Percentiles rank a stretch among this genome's conserved stretches.
phyloP scores from a whole-genome alignment of 2,797 vertebrate species.

The Chiloscyllium punctatum region DNA sequence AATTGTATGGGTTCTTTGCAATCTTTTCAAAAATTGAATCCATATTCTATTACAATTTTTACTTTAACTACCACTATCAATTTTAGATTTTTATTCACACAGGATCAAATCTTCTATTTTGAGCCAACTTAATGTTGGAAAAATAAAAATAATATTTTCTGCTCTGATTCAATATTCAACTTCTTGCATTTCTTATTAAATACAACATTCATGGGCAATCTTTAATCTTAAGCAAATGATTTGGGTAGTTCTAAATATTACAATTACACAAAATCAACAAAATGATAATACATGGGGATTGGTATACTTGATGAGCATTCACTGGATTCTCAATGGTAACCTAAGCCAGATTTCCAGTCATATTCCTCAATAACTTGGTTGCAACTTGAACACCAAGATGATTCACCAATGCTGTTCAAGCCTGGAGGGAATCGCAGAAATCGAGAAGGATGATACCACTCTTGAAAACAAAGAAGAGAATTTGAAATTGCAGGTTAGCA shows the following conservation, averaged over 20 bases:
- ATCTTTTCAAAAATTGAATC: slow-evolving; percentile 44
- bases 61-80: neutral
- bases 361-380: neutral
- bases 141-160: neutral
- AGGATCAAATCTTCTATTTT: neutral
- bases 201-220: neutral
- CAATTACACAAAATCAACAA: neutral
- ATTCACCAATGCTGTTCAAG: neutral
- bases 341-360: neutral
- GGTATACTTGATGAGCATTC: neutral
- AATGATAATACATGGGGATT: neutral
- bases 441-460: neutral
- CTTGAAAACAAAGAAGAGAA: neutral
- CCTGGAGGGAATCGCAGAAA: neutral
- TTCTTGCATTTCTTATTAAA: neutral
- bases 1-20: slow-evolving; percentile 48
- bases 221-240: neutral
- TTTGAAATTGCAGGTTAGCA: neutral
- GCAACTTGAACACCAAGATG: neutral
- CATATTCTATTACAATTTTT: neutral
- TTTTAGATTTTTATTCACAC: neutral
- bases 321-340: neutral
- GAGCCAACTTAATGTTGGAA: neutral
- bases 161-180: neutral
- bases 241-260: neutral